Conservation (phyloP, 2,888 invertebrate genomes). For the Hecatera dysodea region DNA sequence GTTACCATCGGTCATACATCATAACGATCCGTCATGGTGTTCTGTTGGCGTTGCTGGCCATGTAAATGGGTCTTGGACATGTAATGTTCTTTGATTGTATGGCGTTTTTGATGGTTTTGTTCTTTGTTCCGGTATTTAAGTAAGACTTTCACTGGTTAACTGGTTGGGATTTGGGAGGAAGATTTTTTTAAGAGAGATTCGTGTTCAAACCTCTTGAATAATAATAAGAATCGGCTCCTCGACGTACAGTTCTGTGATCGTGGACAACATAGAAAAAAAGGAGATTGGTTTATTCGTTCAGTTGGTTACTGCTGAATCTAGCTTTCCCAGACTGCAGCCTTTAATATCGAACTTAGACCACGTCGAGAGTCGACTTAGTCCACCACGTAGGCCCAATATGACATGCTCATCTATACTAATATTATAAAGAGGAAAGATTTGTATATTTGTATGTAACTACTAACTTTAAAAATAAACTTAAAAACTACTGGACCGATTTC, state of each 20-base stretch:
- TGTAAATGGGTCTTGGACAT: conserved; percentile 22
- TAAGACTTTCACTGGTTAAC: conserved; percentile 2
- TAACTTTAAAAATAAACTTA: too few species aligned
- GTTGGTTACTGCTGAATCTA: too few species aligned
- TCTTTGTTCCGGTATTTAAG: background rate
- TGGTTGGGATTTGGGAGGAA: background rate
- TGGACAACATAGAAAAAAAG: background rate
- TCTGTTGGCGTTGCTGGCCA: conserved; percentile 7
- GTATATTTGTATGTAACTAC: too few species aligned
- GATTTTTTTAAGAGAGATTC: too few species aligned
- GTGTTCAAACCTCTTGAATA: background rate
- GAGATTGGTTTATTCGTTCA: background rate
- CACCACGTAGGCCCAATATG: too few species aligned
- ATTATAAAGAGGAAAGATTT: too few species aligned
- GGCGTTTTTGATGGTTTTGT: conserved; percentile 19
- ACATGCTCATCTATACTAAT: too few species aligned
- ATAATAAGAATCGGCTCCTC: background rate
- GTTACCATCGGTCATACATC: conserved; percentile 28
- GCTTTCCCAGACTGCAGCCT: too few species aligned
- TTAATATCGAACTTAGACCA: too few species aligned
- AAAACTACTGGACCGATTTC: too few species aligned
- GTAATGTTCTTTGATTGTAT: conserved; percentile 29
- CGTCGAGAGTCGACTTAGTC: too few species aligned
- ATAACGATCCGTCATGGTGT: conserved; percentile 34
- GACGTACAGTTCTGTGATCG: background rate